Percentiles rank a stretch among this genome's conserved stretches.
Conservation (phyloP, 2,797 vertebrate genomes). For the Microctenopoma lineatum region DNA sequence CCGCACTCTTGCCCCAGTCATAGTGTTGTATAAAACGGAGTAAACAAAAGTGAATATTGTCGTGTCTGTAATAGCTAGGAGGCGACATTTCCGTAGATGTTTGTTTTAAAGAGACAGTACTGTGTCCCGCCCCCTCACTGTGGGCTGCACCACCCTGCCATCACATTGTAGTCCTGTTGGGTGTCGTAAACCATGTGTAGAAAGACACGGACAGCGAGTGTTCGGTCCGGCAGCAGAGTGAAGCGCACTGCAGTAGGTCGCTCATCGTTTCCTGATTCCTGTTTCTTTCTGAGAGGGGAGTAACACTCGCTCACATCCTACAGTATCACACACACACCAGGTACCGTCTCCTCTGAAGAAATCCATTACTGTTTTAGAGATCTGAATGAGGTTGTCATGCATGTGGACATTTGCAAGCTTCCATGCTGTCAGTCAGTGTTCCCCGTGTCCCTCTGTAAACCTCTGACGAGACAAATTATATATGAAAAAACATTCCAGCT, state of each 20-base stretch:
- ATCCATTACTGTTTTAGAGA: conserved; percentile 92
- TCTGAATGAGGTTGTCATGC: conserved; percentile 95
- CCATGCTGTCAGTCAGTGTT: conserved; percentile 84
- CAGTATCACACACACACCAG: conserved; percentile 26
- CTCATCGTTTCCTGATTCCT: conserved; percentile 39
- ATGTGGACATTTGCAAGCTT: conserved; percentile 98
- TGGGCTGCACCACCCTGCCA: conserved; percentile 3
- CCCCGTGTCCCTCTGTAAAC: conserved; percentile 61
- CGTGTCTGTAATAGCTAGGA: conserved; percentile 95
- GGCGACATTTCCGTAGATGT: conserved; percentile 88
- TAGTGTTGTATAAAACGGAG: conserved; percentile 90
- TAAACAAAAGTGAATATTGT: conserved; percentile 89
- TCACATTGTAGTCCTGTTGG: conserved; percentile 37
- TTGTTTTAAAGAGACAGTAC: conserved; percentile 99
- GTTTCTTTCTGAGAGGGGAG: conserved; percentile 21
- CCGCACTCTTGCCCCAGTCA: conserved; percentile 88
- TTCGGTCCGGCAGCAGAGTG: conserved; percentile 25
- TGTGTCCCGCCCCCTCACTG: conserved; percentile 31
- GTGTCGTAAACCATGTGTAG: conserved; percentile 47
- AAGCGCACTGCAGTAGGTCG: conserved; percentile 41
- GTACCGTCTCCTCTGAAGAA: conserved; percentile 98
- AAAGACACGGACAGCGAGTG: conserved; percentile 36
- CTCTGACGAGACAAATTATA: conserved; percentile 29
- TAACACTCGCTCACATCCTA: not conserved
- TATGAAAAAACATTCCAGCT: conserved; percentile 91